Percentiles rank a stretch among this genome's conserved stretches.
Evolutionary conservation across 2,888 invertebrate genomes (phyloP).

Genomic region (Portevinia maculata): DNA sequence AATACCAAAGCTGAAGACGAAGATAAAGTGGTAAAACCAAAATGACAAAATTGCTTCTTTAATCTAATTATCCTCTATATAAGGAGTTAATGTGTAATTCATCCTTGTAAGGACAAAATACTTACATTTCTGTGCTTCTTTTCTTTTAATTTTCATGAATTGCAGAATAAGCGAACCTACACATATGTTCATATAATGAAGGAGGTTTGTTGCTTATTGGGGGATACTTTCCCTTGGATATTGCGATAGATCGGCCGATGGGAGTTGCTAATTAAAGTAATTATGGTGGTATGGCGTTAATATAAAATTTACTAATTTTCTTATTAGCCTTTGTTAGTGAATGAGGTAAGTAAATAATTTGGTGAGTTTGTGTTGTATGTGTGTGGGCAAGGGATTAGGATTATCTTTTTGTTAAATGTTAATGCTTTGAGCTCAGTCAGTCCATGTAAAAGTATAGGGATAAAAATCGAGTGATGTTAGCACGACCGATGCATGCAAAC

Average conservation of each 20-base stretch:
- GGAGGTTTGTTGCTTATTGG: conserved; percentile 2
- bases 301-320: conserved; percentile 68
- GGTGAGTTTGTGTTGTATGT: conserved; percentile 20
- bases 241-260: conserved; percentile 51
- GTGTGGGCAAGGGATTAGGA: conserved; percentile 5
- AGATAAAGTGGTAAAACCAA: conserved; percentile 67
- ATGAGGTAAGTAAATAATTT: conserved; percentile 51
- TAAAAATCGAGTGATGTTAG: too few species aligned
- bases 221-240: conserved; percentile 10
- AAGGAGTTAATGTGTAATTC: conserved; percentile 74
- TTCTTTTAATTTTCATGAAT: conserved; percentile 59
- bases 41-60: conserved; percentile 73
- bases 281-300: conserved; percentile 36
- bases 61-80: conserved; percentile 73
- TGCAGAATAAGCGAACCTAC: conserved; percentile 52
- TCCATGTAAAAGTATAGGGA: not conserved
- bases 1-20: conserved; percentile 47
- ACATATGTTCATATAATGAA: too few species aligned
- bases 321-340: conserved; percentile 47
- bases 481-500: too few species aligned
- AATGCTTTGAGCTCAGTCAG: not conserved
- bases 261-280: conserved; percentile 60
- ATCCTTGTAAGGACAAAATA: conserved; percentile 72
- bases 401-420: conserved; percentile 12
- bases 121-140: conserved; percentile 45